Evolutionary conservation across 2,888 invertebrate genomes (phyloP).

Genomic region (Ophraella communa): DNA sequence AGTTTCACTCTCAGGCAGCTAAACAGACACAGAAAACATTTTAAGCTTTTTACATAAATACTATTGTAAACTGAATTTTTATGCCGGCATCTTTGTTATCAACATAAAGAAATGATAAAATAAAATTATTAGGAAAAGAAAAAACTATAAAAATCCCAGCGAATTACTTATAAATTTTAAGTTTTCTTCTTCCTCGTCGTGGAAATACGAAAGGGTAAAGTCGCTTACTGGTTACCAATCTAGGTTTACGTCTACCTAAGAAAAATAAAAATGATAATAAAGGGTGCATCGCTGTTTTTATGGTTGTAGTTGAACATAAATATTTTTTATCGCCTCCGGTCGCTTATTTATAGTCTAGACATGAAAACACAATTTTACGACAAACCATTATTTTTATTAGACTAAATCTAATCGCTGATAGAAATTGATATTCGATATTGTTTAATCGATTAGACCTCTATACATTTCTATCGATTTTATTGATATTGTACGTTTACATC

Average conservation of each 20-base stretch:
- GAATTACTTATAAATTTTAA: conserved; percentile 19
- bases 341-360: conserved; percentile 36
- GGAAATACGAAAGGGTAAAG: conserved; percentile 18
- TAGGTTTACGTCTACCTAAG: conserved; percentile 32
- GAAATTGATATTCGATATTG: conserved; percentile 19
- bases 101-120: neutral
- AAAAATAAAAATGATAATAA: conserved; percentile 32
- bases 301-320: conserved; percentile 36
- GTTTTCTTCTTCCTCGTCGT: conserved; percentile 17
- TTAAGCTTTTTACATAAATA: too few relatives aligned
- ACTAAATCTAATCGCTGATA: conserved; percentile 27
- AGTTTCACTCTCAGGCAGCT: too few relatives aligned
- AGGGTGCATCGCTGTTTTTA: conserved; percentile 36
- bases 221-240: conserved; percentile 27
- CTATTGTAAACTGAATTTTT: neutral
- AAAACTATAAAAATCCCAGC: conserved; percentile 3
- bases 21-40: too few relatives aligned
- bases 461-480: neutral
- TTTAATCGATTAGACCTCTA: neutral
- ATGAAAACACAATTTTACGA: conserved; percentile 36
- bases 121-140: neutral
- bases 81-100: neutral
- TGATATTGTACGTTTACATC: too few relatives aligned
- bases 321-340: conserved; percentile 37
- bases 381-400: conserved; percentile 29